Evolutionary conservation across 2,888 invertebrate species (phyloP), one percentile per base, ranked within the genome.

Genomic region (Unio pictorum): DNA sequence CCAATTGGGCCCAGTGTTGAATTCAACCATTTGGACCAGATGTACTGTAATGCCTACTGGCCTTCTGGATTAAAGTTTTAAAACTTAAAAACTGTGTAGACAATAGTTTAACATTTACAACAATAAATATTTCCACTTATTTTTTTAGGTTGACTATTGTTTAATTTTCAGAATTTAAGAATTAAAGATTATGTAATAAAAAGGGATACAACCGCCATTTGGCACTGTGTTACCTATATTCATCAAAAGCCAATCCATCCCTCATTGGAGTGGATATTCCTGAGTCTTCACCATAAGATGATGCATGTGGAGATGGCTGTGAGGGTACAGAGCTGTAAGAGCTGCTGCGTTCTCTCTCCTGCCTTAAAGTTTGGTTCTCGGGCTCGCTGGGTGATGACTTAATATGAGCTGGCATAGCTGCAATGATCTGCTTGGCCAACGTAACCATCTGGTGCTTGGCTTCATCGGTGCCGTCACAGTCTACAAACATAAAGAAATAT

Each of bases 371-470:
- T 45, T 70, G 67, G 17, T 85, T 85, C 55, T 86, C 87, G 20
- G 78, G 72, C 8, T 83, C 79, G 26, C 83, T 78, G 0, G 89
- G 88, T 6, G 86, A 87, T n/a, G 95, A 95, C 94, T 99, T 99
- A 89, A 98, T 99, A 86, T 97, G 93, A 83, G 98, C 97, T 72
- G 99, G 98, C 93, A 99, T 96, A 18, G 98, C 98, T 68, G 98
- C 98, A 87, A 99, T 99, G 84, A 99, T 98, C 92, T 98, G 97
- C 90, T 98, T 97, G 68, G 98, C 98, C 88, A 99, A 92, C 69
- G 96, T 97, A 28, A 90, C 86, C 84, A 90, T 91, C 74, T 88
- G 89, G 20, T 83, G 80, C 68, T 87, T 82, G 63, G 76, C 76
- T 59, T 81, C 81, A 56, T 81, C 81, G 62, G 69, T 68, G 11